A percentile compares a stretch with the other conserved stretches of the same genome.
Conservation (phyloP, 2,888 invertebrate species). For the Andrena trimmerana region DNA sequence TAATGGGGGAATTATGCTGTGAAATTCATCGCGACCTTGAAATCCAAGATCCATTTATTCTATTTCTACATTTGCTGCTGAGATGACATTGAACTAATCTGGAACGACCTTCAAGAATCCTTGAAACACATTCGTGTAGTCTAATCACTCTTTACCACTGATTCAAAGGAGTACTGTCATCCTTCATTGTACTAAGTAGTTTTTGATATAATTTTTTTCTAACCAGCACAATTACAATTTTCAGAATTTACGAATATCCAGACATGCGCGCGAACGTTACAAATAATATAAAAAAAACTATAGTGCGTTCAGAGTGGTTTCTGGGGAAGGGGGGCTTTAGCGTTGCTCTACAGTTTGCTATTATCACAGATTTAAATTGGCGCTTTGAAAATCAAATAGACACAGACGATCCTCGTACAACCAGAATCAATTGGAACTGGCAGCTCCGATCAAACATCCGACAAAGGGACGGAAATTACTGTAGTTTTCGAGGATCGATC, state of each 20-base stretch:
- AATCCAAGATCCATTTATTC: too few relatives aligned
- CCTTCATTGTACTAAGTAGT: too few relatives aligned
- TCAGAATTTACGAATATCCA: not conserved
- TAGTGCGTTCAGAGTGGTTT: not conserved
- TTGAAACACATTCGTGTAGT: too few relatives aligned
- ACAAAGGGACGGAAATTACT: slow-evolving; percentile 32
- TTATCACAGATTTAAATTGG: slow-evolving; percentile 10
- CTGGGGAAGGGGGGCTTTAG: not conserved
- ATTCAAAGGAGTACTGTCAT: too few relatives aligned
- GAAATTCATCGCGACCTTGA: too few relatives aligned
- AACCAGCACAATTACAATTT: not conserved
- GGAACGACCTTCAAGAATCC: not conserved
- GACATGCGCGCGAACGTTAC: not conserved
- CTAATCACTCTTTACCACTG: not conserved
- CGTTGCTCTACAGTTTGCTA: slow-evolving; percentile 11
- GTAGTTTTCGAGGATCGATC: slow-evolving; percentile 12
- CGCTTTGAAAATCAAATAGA: slow-evolving; percentile 26
- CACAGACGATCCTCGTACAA: not conserved
- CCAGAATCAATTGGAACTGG: not conserved
- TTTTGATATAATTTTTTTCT: too few relatives aligned
- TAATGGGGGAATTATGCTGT: too few relatives aligned
- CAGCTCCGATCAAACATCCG: slow-evolving; percentile 13
- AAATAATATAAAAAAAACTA: slow-evolving; percentile 11
- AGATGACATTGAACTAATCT: not conserved
- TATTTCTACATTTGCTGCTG: too few relatives aligned